Percentiles rank a stretch among this genome's conserved stretches.
These are phyloP conservation scores for Agapornis roseicollis DNA, from an alignment of 2,113 vertebrate genomes.

Conservation along the genomic window DNA sequence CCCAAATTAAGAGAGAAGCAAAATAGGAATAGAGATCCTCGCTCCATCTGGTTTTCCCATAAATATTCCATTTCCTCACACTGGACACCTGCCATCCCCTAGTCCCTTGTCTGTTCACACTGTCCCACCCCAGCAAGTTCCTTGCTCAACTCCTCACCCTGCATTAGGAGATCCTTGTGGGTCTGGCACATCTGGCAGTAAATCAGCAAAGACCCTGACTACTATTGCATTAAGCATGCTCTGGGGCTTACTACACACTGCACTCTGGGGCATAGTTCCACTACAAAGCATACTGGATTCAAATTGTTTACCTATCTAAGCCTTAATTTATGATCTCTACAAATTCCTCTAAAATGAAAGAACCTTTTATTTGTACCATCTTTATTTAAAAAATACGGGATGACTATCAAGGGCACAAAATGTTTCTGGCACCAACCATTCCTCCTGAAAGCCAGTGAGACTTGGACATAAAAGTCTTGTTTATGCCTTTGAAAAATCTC, in stretches of 20 bases:
- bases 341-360: constrained; percentile 5
- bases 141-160: neutral
- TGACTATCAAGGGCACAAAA: constrained; percentile 2
- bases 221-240: neutral
- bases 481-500: neutral
- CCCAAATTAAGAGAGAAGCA: neutral
- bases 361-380: neutral
- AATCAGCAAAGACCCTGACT: neutral
- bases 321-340: neutral
- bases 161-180: accelerated
- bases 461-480: neutral
- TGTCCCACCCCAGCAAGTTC: neutral
- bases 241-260: neutral
- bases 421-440: neutral
- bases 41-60: neutral
- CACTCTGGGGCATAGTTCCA: neutral
- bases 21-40: neutral
- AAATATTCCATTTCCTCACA: neutral
- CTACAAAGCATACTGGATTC: neutral
- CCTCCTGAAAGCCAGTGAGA: neutral
- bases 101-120: neutral
- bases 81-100: neutral
- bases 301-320: constrained; percentile 5
- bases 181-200: neutral
- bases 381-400: neutral